Base-by-base conservation (phyloP, 35 echinoderm and acorn worm genomes). In the Apostichopus parvimensis region DNA sequence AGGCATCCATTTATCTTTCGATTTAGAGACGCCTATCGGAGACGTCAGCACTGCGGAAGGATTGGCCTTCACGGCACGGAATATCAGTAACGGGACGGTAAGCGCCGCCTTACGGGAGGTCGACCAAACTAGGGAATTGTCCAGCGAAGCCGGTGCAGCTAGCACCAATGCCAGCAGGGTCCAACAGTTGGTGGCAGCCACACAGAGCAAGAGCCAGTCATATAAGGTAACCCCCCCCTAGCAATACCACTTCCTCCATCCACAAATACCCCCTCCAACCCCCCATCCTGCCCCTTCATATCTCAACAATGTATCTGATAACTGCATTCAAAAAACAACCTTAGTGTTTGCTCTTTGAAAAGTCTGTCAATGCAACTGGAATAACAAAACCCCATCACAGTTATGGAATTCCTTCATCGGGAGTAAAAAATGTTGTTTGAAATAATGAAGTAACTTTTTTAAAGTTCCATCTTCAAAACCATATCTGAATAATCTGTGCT, bases 161-260 rank as follows among this genome's bases (percentile, higher is more conserved):
- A 90, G 83, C 21, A 86, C 77, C 25, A 97, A 97, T 68, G 79
- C 87, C 14, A 94, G 85, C 12, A 77, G 68, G 57, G 95, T 90
- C 59, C 78, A 93, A 54, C 34, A 20, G 17, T 79, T 90, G 15
- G 91, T 87, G 6, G 57, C 45, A 5, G 73, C 68, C 28, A 93
- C 93, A 6, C 57, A 56, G 23, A 90, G 93, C n/a, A 94, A 62
- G 5, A 93, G 90, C 53, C 55, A 20, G 80, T 92, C 80, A 34
- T 96, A 96, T 58, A 92, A 92, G 90, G 95, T 96, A 82, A 64
- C 62, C 1, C 64, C 8, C 64, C 5, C 64, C 64, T 5, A 45
- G 34, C 2, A 3, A 45, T 4, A 45, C 1, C 34, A 0, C 34
- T 45, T 1, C 1, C 0, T 28, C 1, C 26, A 28, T 1, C 26